These are phyloP conservation scores for Diadema setosum DNA, from an alignment of 35 echinoderm and acorn worm genomes.

Conservation along the genomic window DNA sequence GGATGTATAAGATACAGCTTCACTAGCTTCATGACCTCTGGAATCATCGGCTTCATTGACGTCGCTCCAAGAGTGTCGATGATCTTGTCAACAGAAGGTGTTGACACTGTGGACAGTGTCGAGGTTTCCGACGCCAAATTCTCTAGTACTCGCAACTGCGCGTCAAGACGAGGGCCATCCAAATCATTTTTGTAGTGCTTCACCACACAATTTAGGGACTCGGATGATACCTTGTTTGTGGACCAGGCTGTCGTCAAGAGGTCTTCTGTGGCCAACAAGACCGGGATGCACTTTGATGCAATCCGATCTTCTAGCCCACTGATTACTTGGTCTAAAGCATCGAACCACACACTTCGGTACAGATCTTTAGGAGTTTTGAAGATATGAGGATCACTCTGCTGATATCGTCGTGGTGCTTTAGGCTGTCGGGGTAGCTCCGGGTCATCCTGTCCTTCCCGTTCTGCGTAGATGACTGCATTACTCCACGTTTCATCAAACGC, in stretches of 20 bases:
- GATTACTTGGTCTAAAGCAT: neutral
- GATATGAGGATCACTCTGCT: constrained; percentile 2
- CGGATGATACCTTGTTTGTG: neutral
- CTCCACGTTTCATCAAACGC: neutral
- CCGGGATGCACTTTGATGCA: neutral
- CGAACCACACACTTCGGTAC: constrained; percentile 2
- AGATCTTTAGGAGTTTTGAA: constrained; percentile 15
- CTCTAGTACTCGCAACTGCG: neutral
- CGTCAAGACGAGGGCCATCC: neutral
- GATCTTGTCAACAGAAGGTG: neutral
- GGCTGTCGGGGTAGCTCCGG: neutral
- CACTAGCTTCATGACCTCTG: neutral
- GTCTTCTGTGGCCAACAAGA: neutral
- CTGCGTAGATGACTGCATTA: neutral
- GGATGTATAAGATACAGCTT: constrained; percentile 6
- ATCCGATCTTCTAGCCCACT: neutral
- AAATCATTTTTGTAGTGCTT: neutral
- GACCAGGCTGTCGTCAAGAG: neutral
- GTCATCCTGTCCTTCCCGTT: constrained; percentile 2
- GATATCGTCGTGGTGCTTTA: neutral
- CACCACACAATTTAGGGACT: neutral
- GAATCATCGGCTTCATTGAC: neutral
- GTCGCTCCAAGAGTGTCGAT: neutral
- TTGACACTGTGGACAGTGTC: neutral
- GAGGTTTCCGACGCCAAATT: neutral